These are phyloP conservation scores for Rhagonycha lutea DNA, from an alignment of 2,888 invertebrate species.

Conservation along the genomic window DNA sequence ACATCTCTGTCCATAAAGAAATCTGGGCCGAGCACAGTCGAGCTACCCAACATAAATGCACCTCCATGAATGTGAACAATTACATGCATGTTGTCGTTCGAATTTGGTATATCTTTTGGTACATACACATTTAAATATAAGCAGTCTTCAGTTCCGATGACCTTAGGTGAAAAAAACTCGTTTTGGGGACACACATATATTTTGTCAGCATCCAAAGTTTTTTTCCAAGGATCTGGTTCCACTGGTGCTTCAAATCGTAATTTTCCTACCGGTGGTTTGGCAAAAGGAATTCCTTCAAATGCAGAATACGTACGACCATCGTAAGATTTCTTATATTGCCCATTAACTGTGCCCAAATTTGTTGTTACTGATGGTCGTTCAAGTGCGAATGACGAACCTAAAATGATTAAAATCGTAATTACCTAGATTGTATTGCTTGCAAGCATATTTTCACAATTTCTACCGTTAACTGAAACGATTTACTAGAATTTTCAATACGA, in stretches of 20 bases:
- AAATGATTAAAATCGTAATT: no score
- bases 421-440: no score
- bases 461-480: no score
- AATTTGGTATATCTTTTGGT: constrained; percentile 46
- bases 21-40: constrained; percentile 53
- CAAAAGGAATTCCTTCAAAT: no score
- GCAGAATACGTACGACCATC: no score
- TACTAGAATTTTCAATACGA: no score
- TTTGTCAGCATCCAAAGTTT: constrained; percentile 35
- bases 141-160: constrained; percentile 57
- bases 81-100: constrained; percentile 52
- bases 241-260: constrained; percentile 39
- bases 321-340: no score
- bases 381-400: no score
- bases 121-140: no score
- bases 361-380: no score
- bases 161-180: constrained; percentile 5
- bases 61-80: constrained; percentile 57
- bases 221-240: not conserved
- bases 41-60: constrained; percentile 52
- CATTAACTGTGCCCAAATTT: constrained; percentile 17
- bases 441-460: no score
- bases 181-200: constrained; percentile 41
- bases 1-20: constrained; percentile 53
- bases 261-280: not conserved